Base-by-base conservation (phyloP, 2,888 invertebrate species). In the Caenorhabditis doughertyi region DNA sequence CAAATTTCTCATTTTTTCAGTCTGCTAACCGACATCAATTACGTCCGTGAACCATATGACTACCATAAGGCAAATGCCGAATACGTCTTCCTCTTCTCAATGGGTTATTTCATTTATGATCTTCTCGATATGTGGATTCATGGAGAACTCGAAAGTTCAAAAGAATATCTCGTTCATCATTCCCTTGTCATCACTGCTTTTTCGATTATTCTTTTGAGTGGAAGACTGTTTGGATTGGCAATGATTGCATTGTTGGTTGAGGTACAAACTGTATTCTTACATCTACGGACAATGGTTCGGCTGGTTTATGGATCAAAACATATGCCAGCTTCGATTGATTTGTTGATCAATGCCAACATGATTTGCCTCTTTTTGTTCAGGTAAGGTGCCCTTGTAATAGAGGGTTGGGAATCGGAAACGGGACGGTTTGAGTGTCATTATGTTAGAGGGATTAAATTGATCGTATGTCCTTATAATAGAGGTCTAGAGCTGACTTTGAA, bases 31-130 rank as follows among this genome's bases (percentile, higher is more conserved):
- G 86, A 88, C 56, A 53, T 80, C n/a, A 86, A 86, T 53, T 87
- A 84, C 58, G 80, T 87, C 8, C 76, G 79, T n/a, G 85, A 87
- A 32, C 88, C 88, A 13, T 87, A 87, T 60, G 88, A 86, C 44
- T 86, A 88, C 49, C 76, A 81, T 35, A 81, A 80, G 53, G 58
- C 70, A n/a, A 71, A 83, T 21, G 86, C 87, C 9, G 83, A 84
- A 49, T 88, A 86, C 74, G 87, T 88, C 16, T 88, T 88, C 58
- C 83, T 88, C 51, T 88, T 85, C 65, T 87, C 87, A 3, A 84
- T 87, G 86, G 88, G 88, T 23, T 88, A 88, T 62, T 88, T 88
- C 64, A 68, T 84, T 56, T 88, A 88, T 51, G 88, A 88, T 71
- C 73, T 88, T 2, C 51, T 87, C 27, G 88, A 88, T 64, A 88